Conservation (phyloP, 2,888 invertebrate genomes). For the Heliconius ethilla region DNA sequence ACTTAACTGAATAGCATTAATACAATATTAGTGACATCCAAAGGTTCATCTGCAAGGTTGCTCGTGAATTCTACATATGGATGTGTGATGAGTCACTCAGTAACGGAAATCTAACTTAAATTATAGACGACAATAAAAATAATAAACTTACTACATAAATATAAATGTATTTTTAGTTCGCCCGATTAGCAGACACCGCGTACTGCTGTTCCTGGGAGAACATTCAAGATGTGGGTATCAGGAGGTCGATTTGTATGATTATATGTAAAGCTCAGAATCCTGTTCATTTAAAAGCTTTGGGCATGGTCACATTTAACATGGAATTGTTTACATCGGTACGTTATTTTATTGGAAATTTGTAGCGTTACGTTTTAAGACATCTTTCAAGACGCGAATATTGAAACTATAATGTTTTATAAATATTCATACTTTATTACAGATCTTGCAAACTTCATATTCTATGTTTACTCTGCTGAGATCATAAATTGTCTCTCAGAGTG, state of each 20-base stretch:
- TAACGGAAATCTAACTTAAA: not conserved
- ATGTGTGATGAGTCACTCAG: not conserved
- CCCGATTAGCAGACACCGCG: constrained; percentile 40
- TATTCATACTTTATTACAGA: no score
- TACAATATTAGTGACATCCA: no score
- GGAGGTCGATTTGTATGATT: constrained; percentile 45
- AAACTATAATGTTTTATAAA: no score
- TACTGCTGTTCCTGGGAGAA: constrained; percentile 48
- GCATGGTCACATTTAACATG: constrained; percentile 48
- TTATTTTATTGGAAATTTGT: not conserved
- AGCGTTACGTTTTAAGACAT: no score
- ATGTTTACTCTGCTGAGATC: no score
- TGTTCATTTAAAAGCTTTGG: constrained; percentile 43
- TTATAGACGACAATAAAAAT: not conserved
- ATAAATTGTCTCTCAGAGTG: no score
- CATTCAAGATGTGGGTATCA: constrained; percentile 39
- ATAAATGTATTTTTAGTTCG: constrained; percentile 41
- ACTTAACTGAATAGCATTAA: no score
- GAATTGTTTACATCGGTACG: constrained; percentile 48
- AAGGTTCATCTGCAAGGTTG: no score
- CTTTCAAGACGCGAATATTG: no score
- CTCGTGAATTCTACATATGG: no score
- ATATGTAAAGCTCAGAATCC: constrained; percentile 46
- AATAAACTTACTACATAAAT: not conserved
- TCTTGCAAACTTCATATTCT: no score